Evolutionary conservation across 1,140 invertebrate genomes (phyloP), one percentile per base, ranked within the genome.

Genomic region (Portunus trituberculatus): DNA sequence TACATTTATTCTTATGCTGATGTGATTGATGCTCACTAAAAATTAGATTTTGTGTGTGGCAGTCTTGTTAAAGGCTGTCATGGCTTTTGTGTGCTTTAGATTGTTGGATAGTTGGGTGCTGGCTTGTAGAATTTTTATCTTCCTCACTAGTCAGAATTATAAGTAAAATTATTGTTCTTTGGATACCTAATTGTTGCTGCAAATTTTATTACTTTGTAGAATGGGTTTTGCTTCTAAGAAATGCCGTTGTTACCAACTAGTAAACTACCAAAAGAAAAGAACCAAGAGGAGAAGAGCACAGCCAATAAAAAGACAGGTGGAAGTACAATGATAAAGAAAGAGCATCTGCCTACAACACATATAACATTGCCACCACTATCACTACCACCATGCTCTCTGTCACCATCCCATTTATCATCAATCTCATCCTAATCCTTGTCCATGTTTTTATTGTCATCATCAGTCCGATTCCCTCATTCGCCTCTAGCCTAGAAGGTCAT

Each of bases 201-300:
- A 59, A n/a, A 59, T 10, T 14, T 59, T 12, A 10, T 12, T n/a
- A n/a, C n/a, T n/a, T n/a, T n/a, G n/a, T n/a, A n/a, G n/a, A n/a
- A n/a, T n/a, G n/a, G n/a, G n/a, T n/a, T 82, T 31, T n/a, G 32
- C 46, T 83, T 91, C 10, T 39, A 94, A 88, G 93, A 94, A 84
- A 25, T 91, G 6, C 93, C 89, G 10, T 39, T 91, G 67, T 52
- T 94, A 28, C 93, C 93, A 29, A 94, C 31, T 12, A 94, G 83
- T 39, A 82, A 88, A 84, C 46, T 94, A 25, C 88, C 89, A 28
- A 59, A 94, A 28, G 93, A 94, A 20, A 67, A 67, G 20, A 16
- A 29, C 10, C 45, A 28, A 52, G 59, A 76, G 32, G 89, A 82
- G 7, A 52, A 94, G 4, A 93, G 32, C 52, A 28, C 29, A 46